Percentiles rank a stretch among this genome's conserved stretches.
These are phyloP conservation scores for Trematomus bernacchii DNA, from an alignment of 2,797 vertebrate genomes.

Conservation along the genomic window DNA sequence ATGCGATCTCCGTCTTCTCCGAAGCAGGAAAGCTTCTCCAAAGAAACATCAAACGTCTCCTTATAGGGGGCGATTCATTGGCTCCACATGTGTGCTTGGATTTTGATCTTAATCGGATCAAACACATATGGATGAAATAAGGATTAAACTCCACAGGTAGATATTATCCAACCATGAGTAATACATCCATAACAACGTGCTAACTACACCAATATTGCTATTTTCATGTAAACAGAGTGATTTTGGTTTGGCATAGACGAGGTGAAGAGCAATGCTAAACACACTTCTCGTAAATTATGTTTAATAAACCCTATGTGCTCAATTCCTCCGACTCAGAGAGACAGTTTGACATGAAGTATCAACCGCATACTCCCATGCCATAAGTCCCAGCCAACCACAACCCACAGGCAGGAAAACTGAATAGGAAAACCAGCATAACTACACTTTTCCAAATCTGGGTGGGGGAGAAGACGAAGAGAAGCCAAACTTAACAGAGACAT, in stretches of 20 bases:
- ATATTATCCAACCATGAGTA: neutral
- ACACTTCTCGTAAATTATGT: constrained; percentile 45
- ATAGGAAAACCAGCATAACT: constrained; percentile 74
- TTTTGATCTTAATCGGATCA: constrained; percentile 2
- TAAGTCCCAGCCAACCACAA: constrained; percentile 68
- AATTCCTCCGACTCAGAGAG: constrained; percentile 56
- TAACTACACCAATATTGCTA: neutral
- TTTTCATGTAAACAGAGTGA: neutral
- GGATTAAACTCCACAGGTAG: neutral
- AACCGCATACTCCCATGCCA: constrained; percentile 64
- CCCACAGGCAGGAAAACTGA: constrained; percentile 75
- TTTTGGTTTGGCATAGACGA: constrained; percentile 36
- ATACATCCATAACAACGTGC: constrained; percentile 3
- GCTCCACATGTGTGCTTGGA: neutral
- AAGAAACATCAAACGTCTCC: neutral
- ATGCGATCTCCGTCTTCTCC: neutral
- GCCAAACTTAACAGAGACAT: constrained; percentile 75
- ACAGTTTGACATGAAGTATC: constrained; percentile 60
- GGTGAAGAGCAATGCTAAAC: constrained; percentile 17
- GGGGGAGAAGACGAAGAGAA: constrained; percentile 49
- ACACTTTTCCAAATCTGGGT: constrained; percentile 74
- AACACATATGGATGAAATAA: neutral
- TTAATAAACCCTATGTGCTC: constrained; percentile 46
- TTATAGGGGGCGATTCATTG: neutral
- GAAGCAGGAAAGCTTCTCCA: neutral